Evolutionary conservation across 2,888 invertebrate species (phyloP), one percentile per base, ranked within the genome.

Genomic region (Portevinia maculata): DNA sequence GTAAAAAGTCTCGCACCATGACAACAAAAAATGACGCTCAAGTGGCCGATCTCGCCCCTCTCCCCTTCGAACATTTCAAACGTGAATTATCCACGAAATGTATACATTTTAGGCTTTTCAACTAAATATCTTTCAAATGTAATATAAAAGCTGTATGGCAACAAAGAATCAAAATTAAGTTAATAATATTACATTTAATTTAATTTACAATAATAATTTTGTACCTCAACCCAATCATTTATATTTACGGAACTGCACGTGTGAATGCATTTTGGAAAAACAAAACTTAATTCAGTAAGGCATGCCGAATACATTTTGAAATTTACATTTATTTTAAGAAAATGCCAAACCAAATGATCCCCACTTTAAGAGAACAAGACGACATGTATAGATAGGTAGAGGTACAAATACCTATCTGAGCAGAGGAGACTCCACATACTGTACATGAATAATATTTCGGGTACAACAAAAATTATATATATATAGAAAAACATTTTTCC

Each of bases 261-360:
- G 57, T 32, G 21, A n/a, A 50, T 39, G 34, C 34, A 34, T 34
- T 34, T 46, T 19, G 1, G 13, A 21, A 46, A 34, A 50, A 9
- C 37, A 44, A 19, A 44, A 19, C 1, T 44, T 9, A 1, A 1
- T 17, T 9, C 2, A 44, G 0, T 4, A 9, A 41, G 13, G 8
- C 17, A 28, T 50, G 59, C 39, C 34, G 48, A 55, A 59, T 39
- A 48, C 55, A 59, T 39, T 60, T 64, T 34, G 11, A 53, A 41
- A 48, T 53, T 59, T 64, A 65, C 65, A 71, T 60, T 83, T 65
- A 83, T 83, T 83, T 83, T 73, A 78, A 62, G 83, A 83, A 83
- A 78, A 8, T 60, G 30, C 46, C 37, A 78, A 46, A 55, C 59
- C 57, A 59, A 71, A 21, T 52, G n/a, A 71, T 55, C 15, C 28